Evolutionary conservation across 2,888 invertebrate species (phyloP).

Genomic region (Pollenia griseotomentosa): DNA sequence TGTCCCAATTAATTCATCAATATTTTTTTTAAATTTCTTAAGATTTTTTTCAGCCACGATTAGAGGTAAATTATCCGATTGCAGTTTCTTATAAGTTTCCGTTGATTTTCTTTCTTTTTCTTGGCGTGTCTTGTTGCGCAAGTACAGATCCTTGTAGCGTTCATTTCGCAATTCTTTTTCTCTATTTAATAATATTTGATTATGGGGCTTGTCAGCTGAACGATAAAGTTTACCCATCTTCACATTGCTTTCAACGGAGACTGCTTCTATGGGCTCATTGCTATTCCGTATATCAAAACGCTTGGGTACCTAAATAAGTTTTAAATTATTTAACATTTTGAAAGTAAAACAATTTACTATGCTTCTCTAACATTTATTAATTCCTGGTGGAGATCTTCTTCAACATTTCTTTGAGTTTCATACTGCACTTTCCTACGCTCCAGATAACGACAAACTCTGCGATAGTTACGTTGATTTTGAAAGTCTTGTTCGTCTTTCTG

Average conservation of each 20-base stretch:
- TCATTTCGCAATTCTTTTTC: conserved; percentile 76
- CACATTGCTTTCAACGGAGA: conserved; percentile 8
- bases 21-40: conserved; percentile 73
- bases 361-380: conserved; percentile 73
- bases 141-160: conserved; percentile 80
- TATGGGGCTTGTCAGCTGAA: conserved; percentile 78
- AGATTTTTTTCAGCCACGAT: conserved; percentile 78
- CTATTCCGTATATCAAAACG: conserved; percentile 67
- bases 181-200: conserved; percentile 74
- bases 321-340: neutral
- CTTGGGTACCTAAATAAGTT: conserved; percentile 61
- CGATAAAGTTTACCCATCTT: conserved; percentile 78
- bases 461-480: conserved; percentile 80
- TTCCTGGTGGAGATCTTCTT: conserved; percentile 77
- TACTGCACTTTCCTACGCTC: conserved; percentile 77
- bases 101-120: conserved; percentile 64
- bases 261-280: neutral
- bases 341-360: too few species aligned
- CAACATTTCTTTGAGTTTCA: conserved; percentile 75
- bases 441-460: conserved; percentile 80
- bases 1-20: conserved; percentile 78
- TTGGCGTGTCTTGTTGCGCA: conserved; percentile 75
- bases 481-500: conserved; percentile 81
- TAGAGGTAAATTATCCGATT: conserved; percentile 70
- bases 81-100: conserved; percentile 57